These are phyloP conservation scores for Actenoides hombroni DNA, from an alignment of 2,113 vertebrate species.

Conservation along the genomic window DNA sequence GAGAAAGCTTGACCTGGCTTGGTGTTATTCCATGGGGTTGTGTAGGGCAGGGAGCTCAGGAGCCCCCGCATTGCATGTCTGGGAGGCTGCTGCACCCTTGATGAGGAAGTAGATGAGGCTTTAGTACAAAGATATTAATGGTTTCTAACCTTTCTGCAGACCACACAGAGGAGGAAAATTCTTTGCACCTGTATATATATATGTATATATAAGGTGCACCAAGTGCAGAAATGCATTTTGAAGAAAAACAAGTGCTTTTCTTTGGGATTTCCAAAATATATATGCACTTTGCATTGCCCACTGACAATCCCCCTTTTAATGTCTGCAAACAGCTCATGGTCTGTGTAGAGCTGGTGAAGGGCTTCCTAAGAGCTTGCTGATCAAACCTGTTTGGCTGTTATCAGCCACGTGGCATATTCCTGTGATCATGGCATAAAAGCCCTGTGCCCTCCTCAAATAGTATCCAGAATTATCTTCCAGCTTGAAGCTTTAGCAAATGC, in stretches of 20 bases:
- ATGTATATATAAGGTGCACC: not conserved
- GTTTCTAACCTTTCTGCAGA: not conserved
- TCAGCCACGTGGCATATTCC: not conserved
- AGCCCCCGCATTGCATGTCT: accelerated
- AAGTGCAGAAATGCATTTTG: not conserved
- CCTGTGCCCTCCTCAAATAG: not conserved
- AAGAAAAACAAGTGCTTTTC: not conserved
- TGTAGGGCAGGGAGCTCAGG: not conserved
- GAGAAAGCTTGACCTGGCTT: not conserved
- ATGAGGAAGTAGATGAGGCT: not conserved
- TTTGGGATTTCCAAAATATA: not conserved
- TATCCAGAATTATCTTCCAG: not conserved
- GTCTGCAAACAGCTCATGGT: not conserved
- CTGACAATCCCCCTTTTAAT: not conserved
- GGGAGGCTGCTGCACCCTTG: not conserved
- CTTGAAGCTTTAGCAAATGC: not conserved
- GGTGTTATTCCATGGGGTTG: not conserved
- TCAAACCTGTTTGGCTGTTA: not conserved
- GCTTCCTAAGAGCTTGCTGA: not conserved
- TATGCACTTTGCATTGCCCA: not conserved
- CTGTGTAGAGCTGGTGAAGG: not conserved
- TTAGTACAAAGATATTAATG: not conserved
- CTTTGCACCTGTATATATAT: not conserved
- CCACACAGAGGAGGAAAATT: not conserved
- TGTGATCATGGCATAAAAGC: accelerated